Evolutionary conservation across 1,140 invertebrate species (phyloP), one percentile per base, ranked within the genome.

Genomic region (Heliconius melpomene): DNA sequence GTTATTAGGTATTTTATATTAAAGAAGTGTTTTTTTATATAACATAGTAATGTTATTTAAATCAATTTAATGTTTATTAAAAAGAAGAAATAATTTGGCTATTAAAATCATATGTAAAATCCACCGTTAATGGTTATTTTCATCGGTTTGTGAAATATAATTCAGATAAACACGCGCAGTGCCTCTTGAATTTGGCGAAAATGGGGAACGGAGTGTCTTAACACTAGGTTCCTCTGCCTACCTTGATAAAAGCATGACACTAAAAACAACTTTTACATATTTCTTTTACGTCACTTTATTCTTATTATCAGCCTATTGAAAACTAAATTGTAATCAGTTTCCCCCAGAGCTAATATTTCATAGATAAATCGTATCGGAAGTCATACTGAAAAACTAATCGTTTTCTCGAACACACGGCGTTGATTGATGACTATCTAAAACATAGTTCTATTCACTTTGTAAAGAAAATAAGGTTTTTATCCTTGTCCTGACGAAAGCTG

Each of bases 301-400:
- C 29, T 66, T 29, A 66, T n/a, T 26, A 29, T 16, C 11, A 11
- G 26, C 11, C 60, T 29, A 66, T 66, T 29, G 60, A 66, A 66
- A 66, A 66, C 60, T 66, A 29, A 66, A 66, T 66, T 29, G 60
- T 16, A 29, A 66, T 29, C 9, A 66, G 60, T 66, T 16, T 29
- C 23, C 26, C 26, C 16, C 13, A 66, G 9, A 16, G 3, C 23
- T 60, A 26, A 66, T 66, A 66, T 66, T 66, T 66, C 29, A 66
- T 66, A 66, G 60, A 66, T 66, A 75, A 75, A 57, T 36, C n/a
- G 74, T 57, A 57, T 57, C 50, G 66, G 76, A 71, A 79, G 60
- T 78, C 75, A 74, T 40, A 80, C 75, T 83, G 77, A 84, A 82
- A 77, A 82, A 82, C 83, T 84, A 82, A 84, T 84, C 80, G 78